Evolutionary conservation across 1,140 invertebrate genomes (phyloP).

Genomic region (Idris sp.): DNA sequence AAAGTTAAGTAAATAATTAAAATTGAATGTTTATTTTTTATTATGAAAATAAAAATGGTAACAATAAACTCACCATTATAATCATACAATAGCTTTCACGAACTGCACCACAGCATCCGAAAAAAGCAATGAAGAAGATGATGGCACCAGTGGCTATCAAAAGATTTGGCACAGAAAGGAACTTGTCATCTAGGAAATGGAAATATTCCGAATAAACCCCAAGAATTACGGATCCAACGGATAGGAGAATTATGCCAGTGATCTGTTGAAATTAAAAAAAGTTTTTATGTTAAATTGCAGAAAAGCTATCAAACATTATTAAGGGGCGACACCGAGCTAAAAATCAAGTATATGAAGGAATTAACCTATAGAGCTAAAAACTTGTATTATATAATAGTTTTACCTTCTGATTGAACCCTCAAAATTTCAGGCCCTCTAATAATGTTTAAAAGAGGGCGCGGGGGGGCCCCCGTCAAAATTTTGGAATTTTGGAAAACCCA

Average conservation of each 20-base stretch:
- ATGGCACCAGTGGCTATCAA: constrained; percentile 88
- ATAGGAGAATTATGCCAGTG: constrained; percentile 84
- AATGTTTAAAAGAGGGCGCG: too few relatives aligned
- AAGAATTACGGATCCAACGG: constrained; percentile 82
- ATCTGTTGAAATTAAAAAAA: constrained; percentile 80
- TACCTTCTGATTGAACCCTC: too few relatives aligned
- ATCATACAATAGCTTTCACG: constrained; percentile 90
- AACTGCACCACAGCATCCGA: constrained; percentile 92
- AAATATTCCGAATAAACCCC: constrained; percentile 83
- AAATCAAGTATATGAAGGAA: too few relatives aligned
- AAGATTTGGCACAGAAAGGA: constrained; percentile 84
- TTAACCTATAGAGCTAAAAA: too few relatives aligned
- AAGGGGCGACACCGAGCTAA: too few relatives aligned
- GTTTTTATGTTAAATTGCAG: too few relatives aligned
- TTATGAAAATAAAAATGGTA: neutral
- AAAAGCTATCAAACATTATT: too few relatives aligned
- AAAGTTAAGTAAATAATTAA: constrained; percentile 18
- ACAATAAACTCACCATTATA: constrained; percentile 80
- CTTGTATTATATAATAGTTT: too few relatives aligned
- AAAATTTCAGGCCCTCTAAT: too few relatives aligned
- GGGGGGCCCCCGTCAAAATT: too few relatives aligned
- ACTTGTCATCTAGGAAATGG: constrained; percentile 81
- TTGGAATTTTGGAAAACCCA: too few relatives aligned
- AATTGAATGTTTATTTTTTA: neutral
- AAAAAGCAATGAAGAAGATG: constrained; percentile 89